A percentile compares a stretch with the other conserved stretches of the same genome.
Conservation (phyloP, 2,888 invertebrate species). For the Eubasilissa splendida region DNA sequence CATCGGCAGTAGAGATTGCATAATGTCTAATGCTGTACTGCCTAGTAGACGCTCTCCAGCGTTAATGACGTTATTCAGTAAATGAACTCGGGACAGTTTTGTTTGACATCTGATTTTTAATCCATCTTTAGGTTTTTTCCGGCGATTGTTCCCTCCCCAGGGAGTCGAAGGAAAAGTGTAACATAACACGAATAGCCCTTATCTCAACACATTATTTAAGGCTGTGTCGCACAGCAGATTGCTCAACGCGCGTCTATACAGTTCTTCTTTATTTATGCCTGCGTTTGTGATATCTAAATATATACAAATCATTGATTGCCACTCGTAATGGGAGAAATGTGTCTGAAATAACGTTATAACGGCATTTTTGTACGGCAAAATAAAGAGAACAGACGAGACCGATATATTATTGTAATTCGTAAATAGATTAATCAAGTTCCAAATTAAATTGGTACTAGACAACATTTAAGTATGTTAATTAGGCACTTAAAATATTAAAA, state of each 20-base stretch:
- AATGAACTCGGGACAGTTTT: too few species aligned
- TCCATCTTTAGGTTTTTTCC: too few species aligned
- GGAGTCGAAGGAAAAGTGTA: too few species aligned
- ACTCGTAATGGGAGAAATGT: slow-evolving; percentile 20
- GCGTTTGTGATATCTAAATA: slow-evolving; percentile 39
- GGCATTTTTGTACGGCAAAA: slow-evolving; percentile 31
- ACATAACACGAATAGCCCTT: too few species aligned
- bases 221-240: slow-evolving; percentile 43
- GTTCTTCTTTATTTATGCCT: slow-evolving; percentile 48
- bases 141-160: too few species aligned
- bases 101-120: too few species aligned
- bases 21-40: too few species aligned
- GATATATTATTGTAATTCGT: slow-evolving; percentile 45
- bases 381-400: slow-evolving; percentile 47
- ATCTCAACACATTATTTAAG: background rate
- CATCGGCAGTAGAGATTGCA: too few species aligned
- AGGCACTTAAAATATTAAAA: slow-evolving; percentile 45
- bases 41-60: too few species aligned
- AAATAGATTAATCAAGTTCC: slow-evolving; percentile 45
- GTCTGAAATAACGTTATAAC: slow-evolving; percentile 16
- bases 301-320: slow-evolving; percentile 25
- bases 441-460: slow-evolving; percentile 50
- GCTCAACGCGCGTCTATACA: slow-evolving; percentile 53
- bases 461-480: slow-evolving; percentile 47
- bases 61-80: too few species aligned